These are phyloP conservation scores for Rhabdophis nuchalis DNA, from an alignment of 2,797 vertebrate species.

Conservation along the genomic window DNA sequence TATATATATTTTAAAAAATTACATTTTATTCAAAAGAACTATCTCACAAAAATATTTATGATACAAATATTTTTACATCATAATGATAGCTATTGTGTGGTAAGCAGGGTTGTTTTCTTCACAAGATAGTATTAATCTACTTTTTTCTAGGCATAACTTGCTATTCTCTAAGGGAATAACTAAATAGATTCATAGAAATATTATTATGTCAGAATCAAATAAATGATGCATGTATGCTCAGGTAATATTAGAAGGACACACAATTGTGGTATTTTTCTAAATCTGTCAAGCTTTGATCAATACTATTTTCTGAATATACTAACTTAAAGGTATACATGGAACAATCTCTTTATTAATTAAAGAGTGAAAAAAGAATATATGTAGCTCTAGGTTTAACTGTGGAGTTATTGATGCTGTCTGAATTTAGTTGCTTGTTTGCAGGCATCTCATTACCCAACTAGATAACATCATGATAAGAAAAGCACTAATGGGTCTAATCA, in stretches of 20 bases:
- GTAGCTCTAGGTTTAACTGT: neutral
- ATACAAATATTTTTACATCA: too few relatives aligned
- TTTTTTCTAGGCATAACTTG: constrained; percentile 28
- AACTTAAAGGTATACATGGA: constrained; percentile 29
- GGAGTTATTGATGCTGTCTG: neutral
- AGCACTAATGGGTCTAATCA: neutral
- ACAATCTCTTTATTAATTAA: constrained; percentile 21
- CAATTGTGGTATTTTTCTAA: constrained; percentile 53
- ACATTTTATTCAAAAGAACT: neutral
- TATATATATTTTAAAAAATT: neutral
- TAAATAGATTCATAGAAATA: constrained; percentile 12
- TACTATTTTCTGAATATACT: constrained; percentile 28
- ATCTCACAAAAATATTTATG: neutral
- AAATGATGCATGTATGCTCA: constrained; percentile 57
- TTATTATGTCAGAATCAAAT: constrained; percentile 41
- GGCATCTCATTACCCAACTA: neutral
- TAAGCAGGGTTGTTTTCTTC: neutral
- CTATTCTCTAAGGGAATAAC: constrained; percentile 1
- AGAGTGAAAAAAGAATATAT: neutral
- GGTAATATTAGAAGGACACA: constrained; percentile 45
- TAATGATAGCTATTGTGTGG: neutral
- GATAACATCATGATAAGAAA: neutral
- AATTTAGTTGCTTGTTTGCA: neutral
- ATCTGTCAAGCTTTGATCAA: constrained; percentile 52
- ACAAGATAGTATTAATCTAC: constrained; percentile 1